Conservation (phyloP, 1,140 invertebrate genomes). For the Drosophila bocqueti region DNA sequence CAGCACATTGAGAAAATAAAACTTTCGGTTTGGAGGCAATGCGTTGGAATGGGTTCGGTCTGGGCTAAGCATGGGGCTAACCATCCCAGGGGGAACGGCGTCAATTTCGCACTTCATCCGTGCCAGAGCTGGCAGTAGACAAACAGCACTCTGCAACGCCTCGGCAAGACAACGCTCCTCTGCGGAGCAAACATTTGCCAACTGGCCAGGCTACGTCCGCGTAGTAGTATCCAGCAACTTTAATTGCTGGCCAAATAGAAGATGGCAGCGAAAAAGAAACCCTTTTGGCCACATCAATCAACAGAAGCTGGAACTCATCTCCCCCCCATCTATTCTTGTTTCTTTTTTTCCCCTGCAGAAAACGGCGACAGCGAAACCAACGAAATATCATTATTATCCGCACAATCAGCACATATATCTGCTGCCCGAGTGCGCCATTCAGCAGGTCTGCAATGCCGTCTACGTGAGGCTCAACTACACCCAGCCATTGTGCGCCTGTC, state of each 20-base stretch:
- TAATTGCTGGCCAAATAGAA: constrained; percentile 48
- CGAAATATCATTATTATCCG: constrained; percentile 97
- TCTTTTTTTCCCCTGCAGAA: constrained; percentile 88
- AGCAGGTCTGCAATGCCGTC: constrained; percentile 96
- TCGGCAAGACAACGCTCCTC: constrained; percentile 48
- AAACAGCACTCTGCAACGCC: constrained; percentile 46
- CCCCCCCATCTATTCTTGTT: constrained; percentile 7
- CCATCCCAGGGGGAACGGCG: constrained; percentile 26
- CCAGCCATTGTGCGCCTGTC: constrained; percentile 96
- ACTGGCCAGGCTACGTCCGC: constrained; percentile 36
- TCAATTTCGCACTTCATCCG: constrained; percentile 71
- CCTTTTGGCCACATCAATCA: constrained; percentile 57
- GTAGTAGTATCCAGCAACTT: constrained; percentile 13
- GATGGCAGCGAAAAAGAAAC: constrained; percentile 6
- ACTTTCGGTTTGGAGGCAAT: constrained; percentile 15
- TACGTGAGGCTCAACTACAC: constrained; percentile 96
- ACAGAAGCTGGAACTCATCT: constrained; percentile 34
- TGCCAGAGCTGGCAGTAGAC: constrained; percentile 45
- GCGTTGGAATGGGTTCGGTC: background rate
- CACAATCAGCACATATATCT: constrained; percentile 96
- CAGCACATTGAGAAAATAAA: background rate
- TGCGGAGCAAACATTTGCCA: constrained; percentile 63
- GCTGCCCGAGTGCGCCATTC: constrained; percentile 95
- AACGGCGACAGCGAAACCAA: constrained; percentile 92
- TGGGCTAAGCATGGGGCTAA: background rate